Evolutionary conservation across 1,140 invertebrate species (phyloP), one percentile per base, ranked within the genome.

Genomic region (Diorhabda sublineata): DNA sequence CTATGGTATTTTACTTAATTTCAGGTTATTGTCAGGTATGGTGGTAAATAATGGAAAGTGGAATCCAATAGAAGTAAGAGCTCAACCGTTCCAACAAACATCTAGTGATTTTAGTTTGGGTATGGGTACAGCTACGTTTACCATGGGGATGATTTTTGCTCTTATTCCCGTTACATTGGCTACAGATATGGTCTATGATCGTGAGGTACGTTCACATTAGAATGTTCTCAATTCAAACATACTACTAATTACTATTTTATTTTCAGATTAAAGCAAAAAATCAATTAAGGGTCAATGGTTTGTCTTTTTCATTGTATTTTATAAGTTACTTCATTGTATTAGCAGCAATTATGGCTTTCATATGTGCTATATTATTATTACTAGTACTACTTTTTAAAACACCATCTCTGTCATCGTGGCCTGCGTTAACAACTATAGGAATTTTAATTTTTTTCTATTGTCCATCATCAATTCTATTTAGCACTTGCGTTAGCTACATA

Each of bases 141-240:
- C 92, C 68, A 87, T 94, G 76, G 92, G 91, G 7, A 89, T 93
- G 87, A 88, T 90, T 61, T 92, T 93, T 76, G 87, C 90, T 3
- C 78, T 92, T 58, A 86, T 93, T 47, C 89, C 92, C 0, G 87
- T 92, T 61, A 90, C 88, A 47, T 83, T 94, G 71, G 89, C 89
- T 7, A 87, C 92, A n/a, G 91, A 92, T 67, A 88, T 94, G 81
- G 92, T 94, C 2, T 88, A 91, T 75, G 93, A 95, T 82, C 84
- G 92, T 80, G 90, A 94, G 86, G 93, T 94, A 60, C 42, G 42
- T n/a, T 67, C 0, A 5, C 43, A 9, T 57, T 60, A 69, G 47
- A 9, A 26, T 26, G 26, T 2, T 26, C 26, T 26, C 26, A 26
- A 26, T 62, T 8, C 57, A 60, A 26, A 26, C 26, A 26, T 26